phyloP scores from a whole-genome alignment of 2,113 vertebrate species.

The Stigmatopora argus region DNA sequence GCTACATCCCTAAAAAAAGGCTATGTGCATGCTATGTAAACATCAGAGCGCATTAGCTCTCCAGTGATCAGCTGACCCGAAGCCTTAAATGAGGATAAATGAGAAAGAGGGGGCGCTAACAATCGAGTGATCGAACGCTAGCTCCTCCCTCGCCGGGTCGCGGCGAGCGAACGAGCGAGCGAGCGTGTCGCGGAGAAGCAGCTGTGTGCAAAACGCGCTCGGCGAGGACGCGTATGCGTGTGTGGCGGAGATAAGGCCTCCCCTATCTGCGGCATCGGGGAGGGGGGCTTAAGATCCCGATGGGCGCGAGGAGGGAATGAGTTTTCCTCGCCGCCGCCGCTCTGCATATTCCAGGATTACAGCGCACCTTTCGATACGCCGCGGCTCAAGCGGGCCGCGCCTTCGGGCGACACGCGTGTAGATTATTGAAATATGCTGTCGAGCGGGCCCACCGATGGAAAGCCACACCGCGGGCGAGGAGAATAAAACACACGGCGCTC shows the following conservation, averaged over 20 bases:
- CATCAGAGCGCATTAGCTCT: background rate
- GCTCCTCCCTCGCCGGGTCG: background rate
- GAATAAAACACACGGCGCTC: slow-evolving; percentile 21
- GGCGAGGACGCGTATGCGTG: slow-evolving; percentile 21
- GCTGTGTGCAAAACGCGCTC: slow-evolving; percentile 43
- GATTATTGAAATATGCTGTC: slow-evolving; percentile 55
- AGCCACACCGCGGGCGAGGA: slow-evolving; percentile 21
- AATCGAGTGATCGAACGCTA: background rate
- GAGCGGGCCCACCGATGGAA: slow-evolving; percentile 34
- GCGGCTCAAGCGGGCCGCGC: slow-evolving; percentile 52
- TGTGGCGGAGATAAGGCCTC: slow-evolving; percentile 66
- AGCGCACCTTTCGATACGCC: slow-evolving; percentile 67
- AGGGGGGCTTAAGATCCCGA: slow-evolving; percentile 59
- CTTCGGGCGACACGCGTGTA: slow-evolving; percentile 48
- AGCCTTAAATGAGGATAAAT: slow-evolving; percentile 5
- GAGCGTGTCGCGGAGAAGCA: slow-evolving; percentile 22
- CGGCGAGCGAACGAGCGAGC: too few relatives aligned
- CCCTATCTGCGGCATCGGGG: slow-evolving; percentile 67
- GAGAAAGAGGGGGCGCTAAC: background rate
- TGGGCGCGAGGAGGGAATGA: slow-evolving; percentile 61
- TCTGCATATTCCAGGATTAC: slow-evolving; percentile 75
- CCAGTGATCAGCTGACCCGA: background rate
- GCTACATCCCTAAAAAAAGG: too few relatives aligned
- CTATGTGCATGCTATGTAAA: background rate
- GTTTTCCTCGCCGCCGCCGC: slow-evolving; percentile 62